Evolutionary conservation across 2,113 vertebrate species (phyloP).

Genomic region (Gobio gobio): DNA sequence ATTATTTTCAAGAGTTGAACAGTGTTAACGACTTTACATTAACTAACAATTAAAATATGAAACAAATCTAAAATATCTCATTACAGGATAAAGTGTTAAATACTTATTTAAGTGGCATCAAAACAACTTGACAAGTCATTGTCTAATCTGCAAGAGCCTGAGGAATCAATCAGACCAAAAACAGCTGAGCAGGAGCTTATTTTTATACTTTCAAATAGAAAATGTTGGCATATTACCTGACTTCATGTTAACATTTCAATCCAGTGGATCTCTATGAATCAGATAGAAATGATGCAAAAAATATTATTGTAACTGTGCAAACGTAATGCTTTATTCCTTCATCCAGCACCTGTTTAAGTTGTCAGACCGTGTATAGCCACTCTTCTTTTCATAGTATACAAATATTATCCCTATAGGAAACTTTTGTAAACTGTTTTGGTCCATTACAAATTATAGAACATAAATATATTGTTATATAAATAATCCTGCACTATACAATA

Average conservation of each 20-base stretch:
- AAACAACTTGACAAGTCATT: background rate
- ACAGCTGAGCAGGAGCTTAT: background rate
- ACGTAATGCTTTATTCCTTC: background rate
- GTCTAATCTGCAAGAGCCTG: background rate
- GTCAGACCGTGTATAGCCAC: too few species aligned
- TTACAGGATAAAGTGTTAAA: background rate
- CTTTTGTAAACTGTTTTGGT: too few species aligned
- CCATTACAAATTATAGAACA: too few species aligned
- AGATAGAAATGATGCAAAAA: background rate
- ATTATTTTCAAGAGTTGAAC: too few species aligned
- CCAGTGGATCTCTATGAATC: background rate
- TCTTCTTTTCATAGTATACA: too few species aligned
- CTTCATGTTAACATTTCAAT: background rate
- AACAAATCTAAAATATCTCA: too few species aligned
- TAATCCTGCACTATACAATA: too few species aligned
- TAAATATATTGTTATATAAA: too few species aligned
- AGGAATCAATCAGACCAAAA: background rate
- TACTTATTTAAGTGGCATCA: background rate
- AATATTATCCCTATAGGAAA: too few species aligned
- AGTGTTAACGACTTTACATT: too few species aligned
- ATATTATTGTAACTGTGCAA: too few species aligned
- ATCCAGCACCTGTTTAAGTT: background rate
- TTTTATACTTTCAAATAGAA: background rate
- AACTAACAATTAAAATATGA: too few species aligned
- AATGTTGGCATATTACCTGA: background rate